Conservation (phyloP, 1,140 invertebrate genomes). For the Linepithema humile region DNA sequence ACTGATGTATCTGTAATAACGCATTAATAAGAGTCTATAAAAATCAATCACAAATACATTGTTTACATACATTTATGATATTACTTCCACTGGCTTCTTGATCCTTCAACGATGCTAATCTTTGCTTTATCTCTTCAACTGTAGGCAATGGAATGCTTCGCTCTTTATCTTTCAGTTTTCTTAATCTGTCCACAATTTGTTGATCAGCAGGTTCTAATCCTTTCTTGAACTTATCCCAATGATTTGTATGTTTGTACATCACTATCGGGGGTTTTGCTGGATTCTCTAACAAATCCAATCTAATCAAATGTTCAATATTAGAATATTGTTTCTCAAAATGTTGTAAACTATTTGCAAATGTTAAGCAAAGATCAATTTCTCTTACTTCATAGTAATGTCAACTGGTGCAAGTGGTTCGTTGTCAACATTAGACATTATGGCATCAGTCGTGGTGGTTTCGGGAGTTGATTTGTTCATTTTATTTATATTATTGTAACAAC, state of each 20-base stretch:
- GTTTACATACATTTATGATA: conserved; percentile 65
- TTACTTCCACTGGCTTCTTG: conserved; percentile 62
- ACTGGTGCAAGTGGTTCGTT: conserved; percentile 70
- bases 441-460: not conserved
- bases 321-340: not conserved
- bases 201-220: conserved; percentile 80
- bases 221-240: conserved; percentile 78
- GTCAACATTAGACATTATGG: conserved; percentile 10
- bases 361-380: not conserved
- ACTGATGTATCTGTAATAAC: conserved; percentile 71
- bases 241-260: conserved; percentile 76
- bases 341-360: not conserved
- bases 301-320: conserved; percentile 53
- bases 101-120: conserved; percentile 80
- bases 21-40: not conserved
- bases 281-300: conserved; percentile 80
- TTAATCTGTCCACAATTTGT: conserved; percentile 79
- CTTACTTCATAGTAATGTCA: conserved; percentile 79
- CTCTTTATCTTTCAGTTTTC: conserved; percentile 79
- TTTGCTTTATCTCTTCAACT: conserved; percentile 79
- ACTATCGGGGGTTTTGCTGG: conserved; percentile 80
- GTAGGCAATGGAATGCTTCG: conserved; percentile 71
- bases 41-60: not conserved
- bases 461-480: conserved; percentile 60
- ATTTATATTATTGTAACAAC: conserved; percentile 76